Evolutionary conservation across 1,140 invertebrate genomes (phyloP).

Genomic region (Brachionus calyciflorus): DNA sequence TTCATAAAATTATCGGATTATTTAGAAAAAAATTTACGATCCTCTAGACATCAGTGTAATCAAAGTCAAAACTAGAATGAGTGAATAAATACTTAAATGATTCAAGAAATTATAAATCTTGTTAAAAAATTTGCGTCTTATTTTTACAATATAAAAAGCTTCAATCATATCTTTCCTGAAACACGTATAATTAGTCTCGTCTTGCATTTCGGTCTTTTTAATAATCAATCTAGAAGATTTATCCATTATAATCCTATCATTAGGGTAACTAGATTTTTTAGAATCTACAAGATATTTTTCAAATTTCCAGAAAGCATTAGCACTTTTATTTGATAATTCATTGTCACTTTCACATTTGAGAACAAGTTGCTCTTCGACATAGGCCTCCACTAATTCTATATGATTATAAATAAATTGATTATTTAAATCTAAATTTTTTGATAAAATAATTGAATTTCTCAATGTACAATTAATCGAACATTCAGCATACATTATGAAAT

Average conservation of each 20-base stretch:
- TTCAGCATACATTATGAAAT: background rate
- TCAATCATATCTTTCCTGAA: background rate
- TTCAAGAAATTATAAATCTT: background rate
- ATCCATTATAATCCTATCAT: conserved; percentile 2
- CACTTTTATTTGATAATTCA: too few relatives aligned
- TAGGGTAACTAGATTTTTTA: background rate
- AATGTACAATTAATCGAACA: background rate
- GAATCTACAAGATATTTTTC: background rate
- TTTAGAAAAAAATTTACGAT: too few relatives aligned
- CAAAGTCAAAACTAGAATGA: background rate
- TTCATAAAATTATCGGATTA: too few relatives aligned
- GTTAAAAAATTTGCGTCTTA: background rate
- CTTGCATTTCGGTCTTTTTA: background rate
- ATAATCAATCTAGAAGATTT: conserved; percentile 5
- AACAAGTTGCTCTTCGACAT: background rate
- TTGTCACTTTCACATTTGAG: background rate
- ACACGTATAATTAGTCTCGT: conserved; percentile 4
- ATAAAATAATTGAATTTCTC: background rate
- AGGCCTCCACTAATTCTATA: background rate
- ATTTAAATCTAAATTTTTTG: background rate
- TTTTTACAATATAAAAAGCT: background rate
- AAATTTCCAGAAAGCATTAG: background rate
- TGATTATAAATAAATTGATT: conserved; percentile 1
- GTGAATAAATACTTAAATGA: background rate
- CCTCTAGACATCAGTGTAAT: conserved; percentile 1